Conservation (phyloP, 2,797 vertebrate species). For the Ctenosaura bakeri region DNA sequence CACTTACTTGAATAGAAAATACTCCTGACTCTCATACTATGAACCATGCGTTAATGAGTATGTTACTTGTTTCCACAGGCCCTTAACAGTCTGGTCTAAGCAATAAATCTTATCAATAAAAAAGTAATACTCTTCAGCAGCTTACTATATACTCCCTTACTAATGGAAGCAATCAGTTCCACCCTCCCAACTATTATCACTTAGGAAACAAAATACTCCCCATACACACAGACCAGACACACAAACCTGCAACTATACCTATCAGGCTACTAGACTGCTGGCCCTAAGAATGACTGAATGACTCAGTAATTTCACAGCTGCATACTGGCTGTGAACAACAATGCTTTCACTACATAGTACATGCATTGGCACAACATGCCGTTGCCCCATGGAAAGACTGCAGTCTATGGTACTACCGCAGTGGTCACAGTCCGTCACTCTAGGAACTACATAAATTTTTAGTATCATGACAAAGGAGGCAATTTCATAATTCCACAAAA, state of each 20-base stretch:
- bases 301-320: not conserved
- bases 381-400: not conserved
- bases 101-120: constrained; percentile 41
- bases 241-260: not conserved
- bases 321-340: not conserved
- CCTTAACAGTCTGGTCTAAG: constrained; percentile 69
- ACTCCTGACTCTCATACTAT: constrained; percentile 23
- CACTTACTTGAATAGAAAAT: not conserved
- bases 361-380: too few species aligned
- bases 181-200: constrained; percentile 53
- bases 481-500: constrained; percentile 53
- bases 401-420: not conserved
- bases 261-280: not conserved
- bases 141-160: constrained; percentile 69
- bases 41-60: constrained; percentile 29
- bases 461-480: constrained; percentile 36
- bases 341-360: not conserved
- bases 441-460: not conserved
- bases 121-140: not conserved
- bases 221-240: not conserved
- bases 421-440: not conserved
- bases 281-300: not conserved
- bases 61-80: constrained; percentile 61
- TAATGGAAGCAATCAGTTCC: constrained; percentile 52
- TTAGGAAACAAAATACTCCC: constrained; percentile 56